Evolutionary conservation across 2,888 invertebrate species (phyloP).

Genomic region (Dendrolimus houi): DNA sequence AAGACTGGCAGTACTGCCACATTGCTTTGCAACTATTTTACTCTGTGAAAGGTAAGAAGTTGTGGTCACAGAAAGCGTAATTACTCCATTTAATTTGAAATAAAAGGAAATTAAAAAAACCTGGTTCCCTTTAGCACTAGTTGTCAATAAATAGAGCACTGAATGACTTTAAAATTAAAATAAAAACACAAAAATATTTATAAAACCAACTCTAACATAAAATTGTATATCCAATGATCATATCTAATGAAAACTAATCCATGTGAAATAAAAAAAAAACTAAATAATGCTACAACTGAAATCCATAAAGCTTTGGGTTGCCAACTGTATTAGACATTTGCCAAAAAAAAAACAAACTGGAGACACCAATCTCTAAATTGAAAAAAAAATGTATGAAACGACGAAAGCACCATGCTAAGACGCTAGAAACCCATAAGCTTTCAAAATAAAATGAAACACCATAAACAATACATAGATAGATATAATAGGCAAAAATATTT

Average conservation of each 20-base stretch:
- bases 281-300: conserved; percentile 1
- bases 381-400: conserved; percentile 13
- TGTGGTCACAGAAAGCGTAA: too few species aligned
- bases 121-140: too few species aligned
- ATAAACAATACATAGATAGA: conserved; percentile 21
- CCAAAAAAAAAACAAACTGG: conserved; percentile 25
- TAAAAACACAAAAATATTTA: background rate
- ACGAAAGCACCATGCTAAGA: conserved; percentile 31
- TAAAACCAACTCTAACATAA: background rate
- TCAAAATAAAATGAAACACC: conserved; percentile 25
- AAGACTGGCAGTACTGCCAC: too few species aligned
- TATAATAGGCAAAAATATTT: conserved; percentile 10
- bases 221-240: background rate
- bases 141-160: too few species aligned
- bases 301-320: conserved; percentile 54
- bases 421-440: conserved; percentile 67
- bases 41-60: too few species aligned
- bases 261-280: background rate
- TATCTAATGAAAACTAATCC: background rate
- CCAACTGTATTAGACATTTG: conserved; percentile 33
- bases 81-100: too few species aligned
- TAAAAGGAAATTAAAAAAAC: too few species aligned
- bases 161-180: background rate
- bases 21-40: too few species aligned
- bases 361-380: conserved; percentile 1